A percentile compares a stretch with the other conserved stretches of the same genome.
These are phyloP conservation scores for Tanaodytes sp. DNA, from an alignment of 2,888 invertebrate species.

Conservation along the genomic window DNA sequence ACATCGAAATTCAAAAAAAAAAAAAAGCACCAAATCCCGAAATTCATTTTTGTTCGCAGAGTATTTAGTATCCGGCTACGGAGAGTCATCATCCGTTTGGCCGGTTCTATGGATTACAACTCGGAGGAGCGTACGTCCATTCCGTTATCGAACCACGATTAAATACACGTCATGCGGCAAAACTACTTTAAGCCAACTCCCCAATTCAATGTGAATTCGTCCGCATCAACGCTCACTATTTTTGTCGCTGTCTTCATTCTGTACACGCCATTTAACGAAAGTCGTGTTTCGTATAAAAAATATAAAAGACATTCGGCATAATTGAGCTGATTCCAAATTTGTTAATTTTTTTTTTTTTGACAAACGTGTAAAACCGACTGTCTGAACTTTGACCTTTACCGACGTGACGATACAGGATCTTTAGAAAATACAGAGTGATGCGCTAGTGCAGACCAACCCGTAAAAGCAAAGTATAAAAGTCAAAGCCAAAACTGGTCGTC, in stretches of 20 bases:
- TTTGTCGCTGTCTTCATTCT: neutral
- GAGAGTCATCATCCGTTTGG: conserved; percentile 39
- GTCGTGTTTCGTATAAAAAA: conserved; percentile 36
- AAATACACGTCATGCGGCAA: conserved; percentile 39
- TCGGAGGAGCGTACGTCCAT: conserved; percentile 30
- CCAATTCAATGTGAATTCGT: neutral
- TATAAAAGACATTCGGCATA: conserved; percentile 34
- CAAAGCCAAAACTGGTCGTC: too few relatives aligned
- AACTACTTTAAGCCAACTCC: conserved; percentile 22
- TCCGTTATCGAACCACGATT: conserved; percentile 45
- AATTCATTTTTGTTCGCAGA: conserved; percentile 9
- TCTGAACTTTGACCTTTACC: too few relatives aligned
- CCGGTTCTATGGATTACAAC: conserved; percentile 32
- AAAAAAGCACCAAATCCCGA: conserved; percentile 1
- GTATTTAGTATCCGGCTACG: conserved; percentile 30
- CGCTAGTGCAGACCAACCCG: too few relatives aligned
- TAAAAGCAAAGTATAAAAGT: too few relatives aligned
- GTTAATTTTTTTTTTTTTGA: conserved; percentile 17
- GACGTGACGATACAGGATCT: too few relatives aligned
- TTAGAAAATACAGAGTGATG: too few relatives aligned
- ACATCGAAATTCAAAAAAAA: too few relatives aligned
- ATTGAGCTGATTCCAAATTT: conserved; percentile 19
- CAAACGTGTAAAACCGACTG: too few relatives aligned
- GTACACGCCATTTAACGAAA: conserved; percentile 25
- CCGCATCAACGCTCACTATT: conserved; percentile 3